Percentiles rank a stretch among this genome's conserved stretches.
These are phyloP conservation scores for Thamnophis sirtalis DNA, from an alignment of 2,113 vertebrate genomes.

Conservation along the genomic window DNA sequence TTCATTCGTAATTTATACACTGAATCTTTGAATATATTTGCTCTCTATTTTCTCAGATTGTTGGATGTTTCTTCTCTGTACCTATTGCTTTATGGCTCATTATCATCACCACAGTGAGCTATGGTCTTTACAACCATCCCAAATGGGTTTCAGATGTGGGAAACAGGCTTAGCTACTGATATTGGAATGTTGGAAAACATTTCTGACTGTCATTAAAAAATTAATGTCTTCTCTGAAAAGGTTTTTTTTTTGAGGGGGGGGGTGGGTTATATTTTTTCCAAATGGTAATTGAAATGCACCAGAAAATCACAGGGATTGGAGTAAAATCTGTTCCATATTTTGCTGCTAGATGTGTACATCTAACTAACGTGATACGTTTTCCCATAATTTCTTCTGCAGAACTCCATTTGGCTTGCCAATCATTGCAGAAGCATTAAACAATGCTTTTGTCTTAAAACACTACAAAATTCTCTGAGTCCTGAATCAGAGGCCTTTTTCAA, in stretches of 20 bases:
- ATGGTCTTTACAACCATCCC: background rate
- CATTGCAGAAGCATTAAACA: background rate
- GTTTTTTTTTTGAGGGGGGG: background rate
- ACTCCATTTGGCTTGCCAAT: background rate
- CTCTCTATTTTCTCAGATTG: background rate
- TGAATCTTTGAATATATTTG: background rate
- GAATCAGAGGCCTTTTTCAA: background rate
- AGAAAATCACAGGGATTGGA: background rate
- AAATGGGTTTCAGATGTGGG: background rate
- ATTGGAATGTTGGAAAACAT: background rate
- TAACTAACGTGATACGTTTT: background rate
- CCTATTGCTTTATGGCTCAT: background rate
- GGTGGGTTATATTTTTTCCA: background rate
- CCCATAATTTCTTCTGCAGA: background rate
- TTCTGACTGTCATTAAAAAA: background rate
- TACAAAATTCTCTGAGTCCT: background rate
- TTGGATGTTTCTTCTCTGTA: background rate
- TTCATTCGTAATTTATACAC: background rate
- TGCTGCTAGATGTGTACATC: background rate
- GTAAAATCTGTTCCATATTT: background rate
- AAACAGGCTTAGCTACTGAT: background rate
- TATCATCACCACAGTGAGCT: background rate
- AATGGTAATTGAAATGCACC: background rate
- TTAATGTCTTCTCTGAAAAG: background rate
- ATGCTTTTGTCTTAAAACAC: background rate